phyloP scores from a whole-genome alignment of 2,888 invertebrate genomes.

The Pharmacophagus antenor region DNA sequence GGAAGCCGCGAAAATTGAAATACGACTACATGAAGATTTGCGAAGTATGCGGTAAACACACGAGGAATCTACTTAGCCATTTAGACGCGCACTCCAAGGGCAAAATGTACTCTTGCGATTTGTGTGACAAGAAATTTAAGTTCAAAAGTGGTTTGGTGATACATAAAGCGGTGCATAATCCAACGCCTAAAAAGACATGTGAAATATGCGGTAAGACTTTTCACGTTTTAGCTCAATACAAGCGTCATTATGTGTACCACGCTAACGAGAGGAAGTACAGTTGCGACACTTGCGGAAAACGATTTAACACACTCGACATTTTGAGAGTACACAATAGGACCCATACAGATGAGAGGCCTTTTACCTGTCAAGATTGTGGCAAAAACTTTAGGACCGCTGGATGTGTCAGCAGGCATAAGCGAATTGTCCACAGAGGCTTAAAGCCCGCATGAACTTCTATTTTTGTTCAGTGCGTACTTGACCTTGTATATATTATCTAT shows the following conservation, averaged over 20 bases:
- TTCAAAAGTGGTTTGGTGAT: conserved; percentile 71
- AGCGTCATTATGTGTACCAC: conserved; percentile 75
- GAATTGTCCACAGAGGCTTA: conserved; percentile 59
- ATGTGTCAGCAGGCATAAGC: conserved; percentile 70
- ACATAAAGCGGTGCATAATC: conserved; percentile 69
- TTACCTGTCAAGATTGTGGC: conserved; percentile 69
- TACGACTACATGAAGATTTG: conserved; percentile 74
- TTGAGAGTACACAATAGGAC: conserved; percentile 72
- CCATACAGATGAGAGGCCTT: conserved; percentile 74
- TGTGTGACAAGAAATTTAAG: conserved; percentile 75
- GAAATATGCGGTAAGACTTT: conserved; percentile 78
- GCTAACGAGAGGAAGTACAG: conserved; percentile 75
- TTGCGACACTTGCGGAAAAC: conserved; percentile 77
- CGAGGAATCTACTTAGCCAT: conserved; percentile 65
- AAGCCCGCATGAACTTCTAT: conserved; percentile 23
- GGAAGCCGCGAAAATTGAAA: conserved; percentile 51
- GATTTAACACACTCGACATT: conserved; percentile 77
- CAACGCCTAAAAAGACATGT: conserved; percentile 74
- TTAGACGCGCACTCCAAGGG: conserved; percentile 66
- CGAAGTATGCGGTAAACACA: conserved; percentile 72
- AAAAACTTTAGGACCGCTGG: conserved; percentile 75
- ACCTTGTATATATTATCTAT: conserved; percentile 33
- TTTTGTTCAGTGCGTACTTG: conserved; percentile 37
- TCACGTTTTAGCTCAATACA: conserved; percentile 72
- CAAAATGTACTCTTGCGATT: conserved; percentile 65